Base-by-base conservation (phyloP, 2,888 invertebrate species). In the Papilio demoleus region DNA sequence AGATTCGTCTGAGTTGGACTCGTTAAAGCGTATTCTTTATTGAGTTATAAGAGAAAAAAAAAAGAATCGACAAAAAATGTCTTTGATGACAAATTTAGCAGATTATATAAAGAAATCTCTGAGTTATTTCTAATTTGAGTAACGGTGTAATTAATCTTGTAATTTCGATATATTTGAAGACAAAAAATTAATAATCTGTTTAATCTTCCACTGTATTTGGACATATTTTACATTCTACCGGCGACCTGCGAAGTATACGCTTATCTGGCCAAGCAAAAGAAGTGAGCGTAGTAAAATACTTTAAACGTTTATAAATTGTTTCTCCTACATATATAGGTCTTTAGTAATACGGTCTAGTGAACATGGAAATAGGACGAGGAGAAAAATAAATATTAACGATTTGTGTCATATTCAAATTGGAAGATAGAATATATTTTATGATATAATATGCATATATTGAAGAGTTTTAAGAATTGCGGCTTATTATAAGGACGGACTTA, bases 1-100 rank as follows among this genome's bases (percentile, higher is more conserved):
- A 62, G 62, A 63, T 68, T 58, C 58, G 56, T 45, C 45, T 47
- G 58, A 58, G 68, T 63, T 58, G 58, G 56, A 58, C 27, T 67
- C 67, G 67, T 67, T 67, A 67, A 45, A 67, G 62, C 56, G 61
- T 31, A 40, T 53, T 19, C 50, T 62, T 62, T 67, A 67, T 67
- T 67, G 67, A 62, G 67, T 67, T 67, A 67, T 42, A 56, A 8
- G 27, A 61, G 38, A 40, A 50, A 56, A 61, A 50, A 56, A 61
- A 58, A 62, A 62, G n/a, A 22, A 53, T 36, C 27, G 42, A 66
- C 36, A 36, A 60, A 66, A 45, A 56, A 31, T 27, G 24, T 12
- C 50, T 60, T 47, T 19, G 24, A 36, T 11, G 34, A 17, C 36
- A 42, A 45, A 58, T 58, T 66, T 47, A 66, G 47, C 36, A 24